phyloP scores from a whole-genome alignment of 2,888 invertebrate genomes.

The Aphodius granarius region DNA sequence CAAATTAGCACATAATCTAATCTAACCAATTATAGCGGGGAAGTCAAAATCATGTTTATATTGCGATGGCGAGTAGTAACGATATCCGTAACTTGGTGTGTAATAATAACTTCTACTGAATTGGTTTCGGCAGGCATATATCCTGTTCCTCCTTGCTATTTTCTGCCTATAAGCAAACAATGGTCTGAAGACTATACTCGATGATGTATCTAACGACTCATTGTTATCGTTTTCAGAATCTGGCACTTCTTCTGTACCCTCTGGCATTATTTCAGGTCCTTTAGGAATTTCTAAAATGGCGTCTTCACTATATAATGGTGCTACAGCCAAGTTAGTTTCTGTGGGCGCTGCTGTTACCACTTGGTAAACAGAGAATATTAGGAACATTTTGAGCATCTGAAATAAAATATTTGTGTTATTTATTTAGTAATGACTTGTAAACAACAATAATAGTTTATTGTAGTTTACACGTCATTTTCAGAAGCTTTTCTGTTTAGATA shows the following conservation, averaged over 20 bases:
- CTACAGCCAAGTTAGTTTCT: too few species aligned
- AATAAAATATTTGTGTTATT: not conserved
- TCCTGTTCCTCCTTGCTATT: constrained; percentile 1
- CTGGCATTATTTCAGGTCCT: too few species aligned
- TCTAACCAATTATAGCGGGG: not conserved
- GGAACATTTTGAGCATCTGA: not conserved
- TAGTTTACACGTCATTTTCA: not conserved
- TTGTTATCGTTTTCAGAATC: not conserved
- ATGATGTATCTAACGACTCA: constrained; percentile 16
- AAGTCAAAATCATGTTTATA: not conserved
- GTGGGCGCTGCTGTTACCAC: not conserved
- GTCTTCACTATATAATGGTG: not conserved
- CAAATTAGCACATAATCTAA: too few species aligned
- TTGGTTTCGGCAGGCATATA: not conserved
- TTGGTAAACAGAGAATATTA: not conserved
- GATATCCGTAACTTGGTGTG: constrained; percentile 13
- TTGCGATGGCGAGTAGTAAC: constrained; percentile 8
- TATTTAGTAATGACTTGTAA: too few species aligned
- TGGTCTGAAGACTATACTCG: constrained; percentile 14
- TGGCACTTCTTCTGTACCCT: not conserved
- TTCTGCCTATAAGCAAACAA: constrained; percentile 19
- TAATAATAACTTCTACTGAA: constrained; percentile 1
- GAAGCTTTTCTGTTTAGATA: too few species aligned
- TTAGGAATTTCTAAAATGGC: not conserved
- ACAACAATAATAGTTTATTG: too few species aligned